Evolutionary conservation across 2,113 vertebrate genomes (phyloP), one percentile per base, ranked within the genome.

Genomic region (Bothrops jararaca): DNA sequence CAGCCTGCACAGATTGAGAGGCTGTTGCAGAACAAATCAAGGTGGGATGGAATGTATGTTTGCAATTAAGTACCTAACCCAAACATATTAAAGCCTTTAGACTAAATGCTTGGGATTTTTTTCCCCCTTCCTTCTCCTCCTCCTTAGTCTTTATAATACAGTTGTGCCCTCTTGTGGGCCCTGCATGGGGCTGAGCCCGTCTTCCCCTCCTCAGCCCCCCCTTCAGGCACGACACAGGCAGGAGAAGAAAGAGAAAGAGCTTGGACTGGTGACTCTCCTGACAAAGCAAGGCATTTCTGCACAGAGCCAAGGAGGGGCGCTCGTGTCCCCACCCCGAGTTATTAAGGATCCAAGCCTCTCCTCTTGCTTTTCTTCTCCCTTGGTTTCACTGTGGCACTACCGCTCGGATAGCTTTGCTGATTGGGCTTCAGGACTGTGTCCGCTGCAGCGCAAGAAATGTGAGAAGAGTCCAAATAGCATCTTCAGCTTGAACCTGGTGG

Each of bases 401-500:
- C 86, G 5, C 5, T 85, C 90, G 88, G 18, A 60, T 29, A 29
- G 92, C 90, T 0, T 0, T 1, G 93, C 22, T 3, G 20, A 54
- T 10, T 45, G 86, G 52, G 57, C 91, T 56, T 90, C 86, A 13
- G 48, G 89, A 74, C 48, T 91, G 58, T 0, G 89, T 85, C 58
- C 58, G 85, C 10, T 39, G 45, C 80, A 2, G 10, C 92, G 91
- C 91, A 86, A 89, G 15, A 29, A 85, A n/a, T 3, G 87, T 54
- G 60, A 53, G 57, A 4, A 2, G 0, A 4, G 13, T 52, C 48
- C 39, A 80, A 95, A 92, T 39, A 97, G 93, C 92, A 93, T 96
- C 97, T 98, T 98, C 93, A 97, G 98, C 94, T 92, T 98, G 95
- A 98, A 98, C 96, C 94, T 98, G 91, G 97, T 98, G 87, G 97